Evolutionary conservation across 2,797 vertebrate genomes (phyloP).

Genomic region (Ctenopoma multispine): DNA sequence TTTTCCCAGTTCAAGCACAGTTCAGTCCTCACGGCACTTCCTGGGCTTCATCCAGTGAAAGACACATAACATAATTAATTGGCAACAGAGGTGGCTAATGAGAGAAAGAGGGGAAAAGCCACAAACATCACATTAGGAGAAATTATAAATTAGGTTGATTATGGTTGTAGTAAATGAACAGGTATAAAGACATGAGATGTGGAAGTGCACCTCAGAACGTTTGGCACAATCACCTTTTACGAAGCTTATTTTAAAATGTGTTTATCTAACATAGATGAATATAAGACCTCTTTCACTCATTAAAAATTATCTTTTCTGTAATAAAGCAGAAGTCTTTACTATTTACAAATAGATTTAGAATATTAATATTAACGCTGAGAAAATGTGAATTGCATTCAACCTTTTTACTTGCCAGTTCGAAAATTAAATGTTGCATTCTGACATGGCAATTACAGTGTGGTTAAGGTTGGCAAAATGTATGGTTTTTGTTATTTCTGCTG

Average conservation of each 20-base stretch:
- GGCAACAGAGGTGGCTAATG: constrained; percentile 48
- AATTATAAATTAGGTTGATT: constrained; percentile 30
- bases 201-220: neutral
- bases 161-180: constrained; percentile 29
- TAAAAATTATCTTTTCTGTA: no score
- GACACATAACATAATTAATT: constrained; percentile 64
- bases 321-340: no score
- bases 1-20: constrained; percentile 75
- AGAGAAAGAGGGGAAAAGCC: neutral
- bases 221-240: neutral
- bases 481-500: no score
- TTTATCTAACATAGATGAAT: neutral
- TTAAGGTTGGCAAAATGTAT: neutral
- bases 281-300: no score
- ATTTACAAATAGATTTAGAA: no score
- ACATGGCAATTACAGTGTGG: neutral
- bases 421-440: no score
- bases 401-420: no score
- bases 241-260: neutral
- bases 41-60: constrained; percentile 53
- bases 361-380: no score
- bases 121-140: constrained; percentile 18
- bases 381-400: no score
- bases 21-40: constrained; percentile 64
- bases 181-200: constrained; percentile 17